Conservation (phyloP, 37 sponge, comb jelly and placozoan species). For the Oscarella lobularis region DNA sequence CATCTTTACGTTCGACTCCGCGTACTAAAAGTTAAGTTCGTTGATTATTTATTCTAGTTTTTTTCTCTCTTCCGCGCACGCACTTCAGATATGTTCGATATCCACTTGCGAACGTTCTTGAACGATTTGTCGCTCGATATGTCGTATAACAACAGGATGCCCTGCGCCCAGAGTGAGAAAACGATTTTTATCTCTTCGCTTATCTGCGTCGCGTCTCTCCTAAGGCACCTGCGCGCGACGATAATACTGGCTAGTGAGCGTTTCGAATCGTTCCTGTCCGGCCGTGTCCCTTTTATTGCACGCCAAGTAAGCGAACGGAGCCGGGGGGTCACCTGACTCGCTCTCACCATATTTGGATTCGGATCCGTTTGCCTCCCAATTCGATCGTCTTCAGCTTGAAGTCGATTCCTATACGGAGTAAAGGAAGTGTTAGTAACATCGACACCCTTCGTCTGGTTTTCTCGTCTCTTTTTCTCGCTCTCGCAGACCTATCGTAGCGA, state of each 20-base stretch:
- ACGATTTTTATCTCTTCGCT: too few relatives aligned
- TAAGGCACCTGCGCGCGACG: slow-evolving; percentile 65
- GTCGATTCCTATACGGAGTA: slow-evolving; percentile 53
- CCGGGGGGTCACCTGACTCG: not conserved
- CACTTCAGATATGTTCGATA: slow-evolving; percentile 56
- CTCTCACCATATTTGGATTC: slow-evolving; percentile 85
- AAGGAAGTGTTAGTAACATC: too few relatives aligned
- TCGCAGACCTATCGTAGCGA: slow-evolving; percentile 78
- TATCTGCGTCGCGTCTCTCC: too few relatives aligned
- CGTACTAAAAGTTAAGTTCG: not conserved
- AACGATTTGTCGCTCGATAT: slow-evolving; percentile 58
- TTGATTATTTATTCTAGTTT: too few relatives aligned
- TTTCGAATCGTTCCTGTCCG: slow-evolving; percentile 83
- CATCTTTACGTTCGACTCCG: not conserved
- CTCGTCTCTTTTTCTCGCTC: too few relatives aligned
- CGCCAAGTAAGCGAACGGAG: not conserved
- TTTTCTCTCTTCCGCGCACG: too few relatives aligned
- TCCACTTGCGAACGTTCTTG: slow-evolving; percentile 65
- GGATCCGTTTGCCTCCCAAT: slow-evolving; percentile 38
- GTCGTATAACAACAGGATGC: slow-evolving; percentile 69
- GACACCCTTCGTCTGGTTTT: too few relatives aligned
- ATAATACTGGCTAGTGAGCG: slow-evolving; percentile 76
- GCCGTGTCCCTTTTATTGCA: slow-evolving; percentile 61
- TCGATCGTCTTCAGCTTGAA: slow-evolving; percentile 72
- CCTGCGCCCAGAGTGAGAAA: too few relatives aligned